Evolutionary conservation across 1,140 invertebrate genomes (phyloP).

Genomic region (Diprion similis): DNA sequence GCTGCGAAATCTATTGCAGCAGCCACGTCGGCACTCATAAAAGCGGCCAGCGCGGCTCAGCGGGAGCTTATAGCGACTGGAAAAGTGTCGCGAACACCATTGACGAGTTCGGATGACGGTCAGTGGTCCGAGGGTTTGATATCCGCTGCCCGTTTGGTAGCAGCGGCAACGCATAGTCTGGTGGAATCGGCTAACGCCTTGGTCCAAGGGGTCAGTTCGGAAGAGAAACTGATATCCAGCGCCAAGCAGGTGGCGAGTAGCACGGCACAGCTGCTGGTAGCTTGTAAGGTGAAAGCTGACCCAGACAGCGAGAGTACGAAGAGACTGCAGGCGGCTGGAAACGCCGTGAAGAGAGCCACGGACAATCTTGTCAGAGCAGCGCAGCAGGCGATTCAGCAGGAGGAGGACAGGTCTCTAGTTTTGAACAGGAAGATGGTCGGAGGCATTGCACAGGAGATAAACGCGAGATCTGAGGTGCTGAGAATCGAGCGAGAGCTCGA

Average conservation of each 20-base stretch:
- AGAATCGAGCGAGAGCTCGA: slow-evolving; percentile 93
- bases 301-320: slow-evolving; percentile 92
- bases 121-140: slow-evolving; percentile 99
- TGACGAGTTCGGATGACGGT: slow-evolving; percentile 90
- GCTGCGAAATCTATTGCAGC: slow-evolving; percentile 97
- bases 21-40: slow-evolving; percentile 94
- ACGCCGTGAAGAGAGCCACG: slow-evolving; percentile 96
- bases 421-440: slow-evolving; percentile 92
- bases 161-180: slow-evolving; percentile 95
- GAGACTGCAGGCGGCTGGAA: slow-evolving; percentile 93
- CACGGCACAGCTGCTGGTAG: slow-evolving; percentile 95
- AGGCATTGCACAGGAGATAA: slow-evolving; percentile 92
- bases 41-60: slow-evolving; percentile 95
- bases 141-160: slow-evolving; percentile 93
- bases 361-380: slow-evolving; percentile 96
- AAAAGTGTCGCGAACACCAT: slow-evolving; percentile 80
- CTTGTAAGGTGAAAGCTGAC: slow-evolving; percentile 98
- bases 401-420: slow-evolving; percentile 89
- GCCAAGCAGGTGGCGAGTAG: slow-evolving; percentile 97
- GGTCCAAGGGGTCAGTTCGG: slow-evolving; percentile 92
- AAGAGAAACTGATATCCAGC: slow-evolving; percentile 95
- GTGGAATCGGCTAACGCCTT: slow-evolving; percentile 97
- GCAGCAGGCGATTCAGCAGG: slow-evolving; percentile 89
- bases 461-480: slow-evolving; percentile 86
- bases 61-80: slow-evolving; percentile 85